phyloP scores from a whole-genome alignment of 2,797 vertebrate genomes.

The Basileuterus tristriatus region DNA sequence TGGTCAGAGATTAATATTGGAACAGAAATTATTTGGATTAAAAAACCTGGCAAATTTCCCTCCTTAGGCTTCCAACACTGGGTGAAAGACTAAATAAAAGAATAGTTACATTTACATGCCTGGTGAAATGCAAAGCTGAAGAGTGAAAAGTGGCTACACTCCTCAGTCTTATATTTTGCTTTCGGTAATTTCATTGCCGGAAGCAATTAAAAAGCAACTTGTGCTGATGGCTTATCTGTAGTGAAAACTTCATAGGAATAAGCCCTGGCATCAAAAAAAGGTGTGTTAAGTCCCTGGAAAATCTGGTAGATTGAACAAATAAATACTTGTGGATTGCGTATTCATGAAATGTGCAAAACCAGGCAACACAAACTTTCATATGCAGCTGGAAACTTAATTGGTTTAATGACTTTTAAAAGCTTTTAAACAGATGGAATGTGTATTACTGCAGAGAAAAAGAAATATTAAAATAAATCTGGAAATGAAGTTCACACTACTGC shows the following conservation, averaged over 20 bases:
- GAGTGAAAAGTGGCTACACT: background rate
- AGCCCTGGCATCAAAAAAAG: background rate
- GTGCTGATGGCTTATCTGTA: background rate
- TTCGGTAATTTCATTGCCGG: background rate
- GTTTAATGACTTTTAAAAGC: background rate
- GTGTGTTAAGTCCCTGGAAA: background rate
- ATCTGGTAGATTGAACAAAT: background rate
- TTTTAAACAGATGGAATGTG: background rate
- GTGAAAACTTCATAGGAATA: background rate
- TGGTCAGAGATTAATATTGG: background rate
- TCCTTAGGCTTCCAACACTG: background rate
- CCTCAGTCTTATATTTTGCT: background rate
- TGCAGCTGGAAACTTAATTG: background rate
- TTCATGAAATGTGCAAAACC: background rate
- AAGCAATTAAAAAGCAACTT: background rate
- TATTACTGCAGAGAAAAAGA: background rate
- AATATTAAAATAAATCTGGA: background rate
- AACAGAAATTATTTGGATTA: background rate
- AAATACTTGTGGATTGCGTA: background rate
- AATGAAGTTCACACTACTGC: accelerated
- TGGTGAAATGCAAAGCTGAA: background rate
- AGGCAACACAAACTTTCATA: background rate
- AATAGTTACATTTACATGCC: background rate
- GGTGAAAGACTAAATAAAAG: background rate
- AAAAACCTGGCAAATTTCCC: background rate